Evolutionary conservation across 1,140 invertebrate genomes (phyloP).

Genomic region (Drosophila leontia): DNA sequence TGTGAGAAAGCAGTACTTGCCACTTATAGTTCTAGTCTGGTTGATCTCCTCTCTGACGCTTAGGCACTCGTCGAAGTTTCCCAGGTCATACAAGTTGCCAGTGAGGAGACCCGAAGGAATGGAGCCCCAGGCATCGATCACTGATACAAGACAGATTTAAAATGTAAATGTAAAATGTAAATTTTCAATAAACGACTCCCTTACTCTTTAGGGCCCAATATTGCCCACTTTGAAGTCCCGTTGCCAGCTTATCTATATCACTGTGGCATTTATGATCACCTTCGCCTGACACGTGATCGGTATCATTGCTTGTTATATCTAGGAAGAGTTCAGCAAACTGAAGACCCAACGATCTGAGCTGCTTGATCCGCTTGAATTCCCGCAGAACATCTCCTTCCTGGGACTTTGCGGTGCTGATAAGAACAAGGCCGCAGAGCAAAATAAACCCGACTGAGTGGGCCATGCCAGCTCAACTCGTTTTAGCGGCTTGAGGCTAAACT

Average conservation of each 20-base stretch:
- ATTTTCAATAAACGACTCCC: not conserved
- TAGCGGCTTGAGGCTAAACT: not conserved
- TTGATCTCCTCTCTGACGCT: conserved; percentile 2
- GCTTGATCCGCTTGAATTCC: conserved; percentile 4
- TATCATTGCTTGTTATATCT: conserved; percentile 12
- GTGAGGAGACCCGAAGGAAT: conserved; percentile 16
- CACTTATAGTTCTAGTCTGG: conserved; percentile 11
- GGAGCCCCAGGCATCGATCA: conserved; percentile 60
- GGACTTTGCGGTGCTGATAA: not conserved
- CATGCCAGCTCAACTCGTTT: conserved; percentile 6
- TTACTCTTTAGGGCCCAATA: conserved; percentile 18
- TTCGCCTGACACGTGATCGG: not conserved
- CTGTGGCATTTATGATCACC: conserved; percentile 5
- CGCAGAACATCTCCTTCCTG: not conserved
- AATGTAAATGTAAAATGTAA: no score
- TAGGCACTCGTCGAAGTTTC: conserved; percentile 65
- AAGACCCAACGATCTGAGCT: conserved; percentile 13
- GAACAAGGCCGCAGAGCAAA: not conserved
- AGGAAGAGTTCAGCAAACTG: conserved; percentile 36
- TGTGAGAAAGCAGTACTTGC: conserved; percentile 47
- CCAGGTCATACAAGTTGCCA: conserved; percentile 48
- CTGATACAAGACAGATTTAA: conserved; percentile 9
- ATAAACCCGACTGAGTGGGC: not conserved
- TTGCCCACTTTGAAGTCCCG: conserved; percentile 1
- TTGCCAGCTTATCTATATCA: not conserved